Conservation (phyloP, 2,113 vertebrate genomes). For the Cygnus atratus region DNA sequence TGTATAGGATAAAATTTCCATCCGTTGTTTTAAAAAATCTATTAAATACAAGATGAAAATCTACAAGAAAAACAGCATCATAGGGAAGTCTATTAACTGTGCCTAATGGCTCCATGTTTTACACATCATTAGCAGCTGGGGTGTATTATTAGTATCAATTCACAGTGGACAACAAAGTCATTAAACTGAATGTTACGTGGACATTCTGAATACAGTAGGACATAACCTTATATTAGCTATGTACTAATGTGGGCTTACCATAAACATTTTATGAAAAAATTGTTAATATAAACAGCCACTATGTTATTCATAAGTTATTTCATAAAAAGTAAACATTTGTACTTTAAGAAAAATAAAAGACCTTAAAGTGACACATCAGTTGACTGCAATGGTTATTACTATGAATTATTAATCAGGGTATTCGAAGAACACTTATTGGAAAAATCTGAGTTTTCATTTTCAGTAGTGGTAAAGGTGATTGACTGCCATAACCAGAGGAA, state of each 20-base stretch:
- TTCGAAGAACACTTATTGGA: neutral
- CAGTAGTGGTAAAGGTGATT: neutral
- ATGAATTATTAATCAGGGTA: slow-evolving; percentile 1
- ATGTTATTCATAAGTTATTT: neutral
- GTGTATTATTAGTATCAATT: neutral
- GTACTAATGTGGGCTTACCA: neutral
- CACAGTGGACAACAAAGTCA: neutral
- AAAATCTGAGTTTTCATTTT: neutral
- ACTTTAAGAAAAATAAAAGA: neutral
- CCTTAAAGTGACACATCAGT: neutral
- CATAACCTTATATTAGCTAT: neutral
- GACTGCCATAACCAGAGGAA: neutral
- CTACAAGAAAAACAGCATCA: neutral
- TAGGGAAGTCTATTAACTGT: neutral
- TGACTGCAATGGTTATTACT: neutral
- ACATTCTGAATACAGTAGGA: neutral
- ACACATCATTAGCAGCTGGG: neutral
- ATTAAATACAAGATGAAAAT: no score
- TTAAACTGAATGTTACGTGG: neutral
- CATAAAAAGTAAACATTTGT: neutral
- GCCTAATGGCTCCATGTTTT: neutral
- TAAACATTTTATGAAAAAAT: neutral
- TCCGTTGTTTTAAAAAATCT: neutral
- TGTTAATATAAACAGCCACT: neutral
- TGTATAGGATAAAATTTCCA: neutral